Evolutionary conservation across 2,888 invertebrate species (phyloP).

Genomic region (Thumatha senex): DNA sequence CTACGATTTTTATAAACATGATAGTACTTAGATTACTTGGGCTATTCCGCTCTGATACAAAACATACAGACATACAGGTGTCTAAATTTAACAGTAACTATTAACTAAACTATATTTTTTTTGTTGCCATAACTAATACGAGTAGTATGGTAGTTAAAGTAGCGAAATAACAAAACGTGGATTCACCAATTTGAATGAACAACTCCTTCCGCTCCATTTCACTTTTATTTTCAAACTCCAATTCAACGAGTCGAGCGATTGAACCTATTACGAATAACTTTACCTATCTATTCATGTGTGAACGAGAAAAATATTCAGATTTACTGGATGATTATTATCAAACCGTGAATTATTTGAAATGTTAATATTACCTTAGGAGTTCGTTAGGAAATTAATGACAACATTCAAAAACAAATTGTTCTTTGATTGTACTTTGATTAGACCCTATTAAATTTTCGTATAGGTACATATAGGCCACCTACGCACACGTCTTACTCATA

Average conservation of each 20-base stretch:
- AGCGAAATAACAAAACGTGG: slow-evolving; percentile 55
- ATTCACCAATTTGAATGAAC: slow-evolving; percentile 67
- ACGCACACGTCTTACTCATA: too few species aligned
- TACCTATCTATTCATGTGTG: slow-evolving; percentile 57
- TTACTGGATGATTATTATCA: slow-evolving; percentile 31
- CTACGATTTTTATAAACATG: too few species aligned
- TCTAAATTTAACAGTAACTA: too few species aligned
- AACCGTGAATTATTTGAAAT: slow-evolving; percentile 27
- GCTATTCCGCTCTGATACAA: too few species aligned
- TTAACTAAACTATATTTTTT: too few species aligned
- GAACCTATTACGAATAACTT: slow-evolving; percentile 70
- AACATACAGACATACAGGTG: too few species aligned
- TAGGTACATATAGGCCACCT: too few species aligned
- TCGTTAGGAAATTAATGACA: slow-evolving; percentile 3
- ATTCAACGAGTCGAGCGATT: slow-evolving; percentile 66
- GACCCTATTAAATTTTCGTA: too few species aligned
- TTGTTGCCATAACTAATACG: not conserved
- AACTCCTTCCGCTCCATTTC: slow-evolving; percentile 71
- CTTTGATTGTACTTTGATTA: too few species aligned
- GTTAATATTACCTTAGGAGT: slow-evolving; percentile 15
- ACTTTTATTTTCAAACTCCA: slow-evolving; percentile 75
- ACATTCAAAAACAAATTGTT: too few species aligned
- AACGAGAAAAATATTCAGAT: slow-evolving; percentile 56
- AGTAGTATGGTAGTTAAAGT: slow-evolving; percentile 5
- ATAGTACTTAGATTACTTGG: too few species aligned